These are phyloP conservation scores for Drosophila koepferae DNA, from an alignment of 2,888 invertebrate species.

Conservation along the genomic window DNA sequence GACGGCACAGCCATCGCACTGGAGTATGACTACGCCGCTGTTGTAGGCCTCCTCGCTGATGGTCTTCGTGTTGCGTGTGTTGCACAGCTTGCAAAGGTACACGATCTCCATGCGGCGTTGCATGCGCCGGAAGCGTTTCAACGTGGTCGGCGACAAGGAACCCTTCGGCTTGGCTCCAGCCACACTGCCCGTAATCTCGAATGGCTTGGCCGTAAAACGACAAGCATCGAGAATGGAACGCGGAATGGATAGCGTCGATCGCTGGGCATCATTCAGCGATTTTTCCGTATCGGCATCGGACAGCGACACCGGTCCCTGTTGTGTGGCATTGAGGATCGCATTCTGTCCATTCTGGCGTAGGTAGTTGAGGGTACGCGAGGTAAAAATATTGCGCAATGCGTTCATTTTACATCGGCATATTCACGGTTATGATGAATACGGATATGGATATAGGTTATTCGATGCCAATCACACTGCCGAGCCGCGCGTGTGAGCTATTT, in stretches of 20 bases:
- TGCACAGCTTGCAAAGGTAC: slow-evolving; percentile 83
- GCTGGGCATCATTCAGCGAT: slow-evolving; percentile 43
- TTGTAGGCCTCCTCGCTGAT: slow-evolving; percentile 83
- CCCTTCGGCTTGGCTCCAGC: slow-evolving; percentile 45
- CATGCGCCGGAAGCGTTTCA: slow-evolving; percentile 78
- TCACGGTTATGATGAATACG: slow-evolving; percentile 32
- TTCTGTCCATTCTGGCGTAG: slow-evolving; percentile 82
- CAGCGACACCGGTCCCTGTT: slow-evolving; percentile 55
- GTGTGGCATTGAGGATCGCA: slow-evolving; percentile 80
- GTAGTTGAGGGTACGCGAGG: slow-evolving; percentile 75
- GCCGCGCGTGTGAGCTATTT: slow-evolving; percentile 32
- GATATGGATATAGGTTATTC: slow-evolving; percentile 14
- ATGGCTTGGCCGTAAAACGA: slow-evolving; percentile 71
- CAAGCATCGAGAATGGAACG: slow-evolving; percentile 79
- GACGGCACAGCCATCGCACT: slow-evolving; percentile 83
- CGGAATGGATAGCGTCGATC: slow-evolving; percentile 73
- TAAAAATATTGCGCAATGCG: slow-evolving; percentile 82
- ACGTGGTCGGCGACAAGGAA: slow-evolving; percentile 76
- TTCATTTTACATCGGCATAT: slow-evolving; percentile 76
- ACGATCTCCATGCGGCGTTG: slow-evolving; percentile 81
- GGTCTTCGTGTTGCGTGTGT: slow-evolving; percentile 82
- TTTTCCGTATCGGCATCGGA: slow-evolving; percentile 49
- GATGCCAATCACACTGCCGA: slow-evolving; percentile 11
- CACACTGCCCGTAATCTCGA: slow-evolving; percentile 40
- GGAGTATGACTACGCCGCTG: slow-evolving; percentile 82